phyloP scores from a whole-genome alignment of 1,140 invertebrate genomes.

The Pemphigus obesinymphae region DNA sequence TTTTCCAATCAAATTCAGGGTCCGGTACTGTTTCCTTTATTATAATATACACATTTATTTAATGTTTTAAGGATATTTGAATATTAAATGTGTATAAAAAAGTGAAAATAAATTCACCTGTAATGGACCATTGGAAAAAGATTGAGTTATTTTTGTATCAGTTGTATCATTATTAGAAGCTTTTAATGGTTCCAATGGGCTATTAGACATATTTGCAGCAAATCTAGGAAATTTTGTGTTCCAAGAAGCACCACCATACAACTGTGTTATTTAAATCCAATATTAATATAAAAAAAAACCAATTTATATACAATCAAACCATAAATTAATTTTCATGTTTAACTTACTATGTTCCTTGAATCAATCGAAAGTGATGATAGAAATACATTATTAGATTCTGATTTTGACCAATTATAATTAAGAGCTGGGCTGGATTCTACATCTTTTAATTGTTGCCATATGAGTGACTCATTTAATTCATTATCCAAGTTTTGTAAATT shows the following conservation, averaged over 20 bases:
- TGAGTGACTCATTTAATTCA: conserved; percentile 54
- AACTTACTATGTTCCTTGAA: conserved; percentile 76
- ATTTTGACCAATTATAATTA: conserved; percentile 67
- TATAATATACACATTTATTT: conserved; percentile 40
- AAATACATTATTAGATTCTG: conserved; percentile 62
- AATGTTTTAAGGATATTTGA: background rate
- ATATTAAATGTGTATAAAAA: background rate
- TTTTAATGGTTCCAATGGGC: conserved; percentile 70
- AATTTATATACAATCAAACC: background rate
- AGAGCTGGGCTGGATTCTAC: conserved; percentile 66
- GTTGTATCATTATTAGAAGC: conserved; percentile 48
- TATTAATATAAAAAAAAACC: background rate
- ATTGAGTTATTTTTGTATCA: conserved; percentile 5
- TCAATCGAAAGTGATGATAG: conserved; percentile 71
- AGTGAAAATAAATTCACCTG: conserved; percentile 40
- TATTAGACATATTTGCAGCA: conserved; percentile 69
- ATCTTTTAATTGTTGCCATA: conserved; percentile 58
- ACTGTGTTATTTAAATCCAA: conserved; percentile 53
- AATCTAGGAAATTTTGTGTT: conserved; percentile 70
- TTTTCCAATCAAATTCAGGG: conserved; percentile 64
- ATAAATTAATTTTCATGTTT: background rate
- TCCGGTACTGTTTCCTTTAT: conserved; percentile 54
- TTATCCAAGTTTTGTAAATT: conserved; percentile 36
- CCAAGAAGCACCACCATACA: conserved; percentile 73
- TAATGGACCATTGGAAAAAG: background rate